Evolutionary conservation across 2,797 vertebrate species (phyloP).

Genomic region (Diceros bicornis): DNA sequence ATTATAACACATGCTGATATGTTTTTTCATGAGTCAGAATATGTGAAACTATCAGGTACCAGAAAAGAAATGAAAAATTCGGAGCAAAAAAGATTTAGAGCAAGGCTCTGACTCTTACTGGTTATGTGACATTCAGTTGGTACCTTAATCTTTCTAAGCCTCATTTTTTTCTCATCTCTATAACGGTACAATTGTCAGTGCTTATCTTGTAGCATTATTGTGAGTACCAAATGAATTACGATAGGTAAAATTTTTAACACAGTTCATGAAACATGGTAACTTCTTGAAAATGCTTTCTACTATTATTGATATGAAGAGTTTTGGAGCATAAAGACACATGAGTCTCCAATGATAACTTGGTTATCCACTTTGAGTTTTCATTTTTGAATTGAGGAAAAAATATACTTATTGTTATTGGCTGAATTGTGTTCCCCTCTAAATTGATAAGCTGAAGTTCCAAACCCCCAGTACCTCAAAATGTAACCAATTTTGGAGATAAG

Average conservation of each 20-base stretch:
- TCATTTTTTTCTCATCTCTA: neutral
- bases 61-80: neutral
- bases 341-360: neutral
- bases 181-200: neutral
- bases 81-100: neutral
- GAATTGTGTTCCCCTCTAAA: neutral
- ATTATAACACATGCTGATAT: neutral
- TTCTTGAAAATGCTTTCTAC: neutral
- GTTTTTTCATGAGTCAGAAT: neutral
- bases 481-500: neutral
- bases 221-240: neutral
- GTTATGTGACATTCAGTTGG: neutral
- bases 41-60: neutral
- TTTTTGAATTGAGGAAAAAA: neutral
- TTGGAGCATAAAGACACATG: neutral
- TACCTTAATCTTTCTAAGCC: neutral
- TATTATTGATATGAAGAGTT: neutral
- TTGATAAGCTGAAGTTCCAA: neutral
- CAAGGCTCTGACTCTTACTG: neutral
- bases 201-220: rapidly evolving
- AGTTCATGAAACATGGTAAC: neutral
- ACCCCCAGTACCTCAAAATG: neutral
- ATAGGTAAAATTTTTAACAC: neutral
- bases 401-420: neutral
- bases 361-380: neutral